A percentile compares a stretch with the other conserved stretches of the same genome.
These are phyloP conservation scores for Dendrocincla tyrannina DNA, from an alignment of 2,797 vertebrate species.

Conservation along the genomic window DNA sequence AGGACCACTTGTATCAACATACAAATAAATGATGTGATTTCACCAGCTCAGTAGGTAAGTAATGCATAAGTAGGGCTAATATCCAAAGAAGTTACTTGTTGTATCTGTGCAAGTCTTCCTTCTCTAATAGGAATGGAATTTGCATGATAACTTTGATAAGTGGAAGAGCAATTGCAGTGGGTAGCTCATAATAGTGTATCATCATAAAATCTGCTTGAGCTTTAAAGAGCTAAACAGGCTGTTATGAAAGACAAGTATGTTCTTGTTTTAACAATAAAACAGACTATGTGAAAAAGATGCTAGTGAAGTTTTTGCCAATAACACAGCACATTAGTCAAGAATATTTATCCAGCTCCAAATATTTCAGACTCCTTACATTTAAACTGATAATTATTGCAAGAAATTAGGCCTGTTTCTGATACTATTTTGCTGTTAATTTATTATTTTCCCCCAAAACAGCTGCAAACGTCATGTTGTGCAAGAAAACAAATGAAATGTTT, in stretches of 20 bases:
- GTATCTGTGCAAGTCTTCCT: background rate
- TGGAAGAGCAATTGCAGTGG: background rate
- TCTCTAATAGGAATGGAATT: constrained; percentile 8
- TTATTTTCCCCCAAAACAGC: background rate
- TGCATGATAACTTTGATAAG: constrained; percentile 18
- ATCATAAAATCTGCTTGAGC: background rate
- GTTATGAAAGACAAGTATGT: background rate
- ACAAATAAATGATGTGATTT: background rate
- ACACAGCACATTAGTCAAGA: background rate
- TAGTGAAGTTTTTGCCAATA: background rate
- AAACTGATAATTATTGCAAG: background rate
- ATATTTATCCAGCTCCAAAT: background rate
- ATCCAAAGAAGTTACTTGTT: background rate
- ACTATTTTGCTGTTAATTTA: background rate
- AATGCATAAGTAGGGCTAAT: background rate
- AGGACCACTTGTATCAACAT: background rate
- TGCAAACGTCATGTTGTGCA: background rate
- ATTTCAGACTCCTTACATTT: background rate
- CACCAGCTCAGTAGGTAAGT: background rate
- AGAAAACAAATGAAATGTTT: background rate
- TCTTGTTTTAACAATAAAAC: constrained; percentile 1
- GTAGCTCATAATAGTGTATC: background rate
- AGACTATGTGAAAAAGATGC: background rate
- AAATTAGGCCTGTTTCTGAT: background rate
- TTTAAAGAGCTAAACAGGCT: constrained; percentile 19